Conservation (phyloP, 2,888 invertebrate species). For the Balanococcus diminutus region DNA sequence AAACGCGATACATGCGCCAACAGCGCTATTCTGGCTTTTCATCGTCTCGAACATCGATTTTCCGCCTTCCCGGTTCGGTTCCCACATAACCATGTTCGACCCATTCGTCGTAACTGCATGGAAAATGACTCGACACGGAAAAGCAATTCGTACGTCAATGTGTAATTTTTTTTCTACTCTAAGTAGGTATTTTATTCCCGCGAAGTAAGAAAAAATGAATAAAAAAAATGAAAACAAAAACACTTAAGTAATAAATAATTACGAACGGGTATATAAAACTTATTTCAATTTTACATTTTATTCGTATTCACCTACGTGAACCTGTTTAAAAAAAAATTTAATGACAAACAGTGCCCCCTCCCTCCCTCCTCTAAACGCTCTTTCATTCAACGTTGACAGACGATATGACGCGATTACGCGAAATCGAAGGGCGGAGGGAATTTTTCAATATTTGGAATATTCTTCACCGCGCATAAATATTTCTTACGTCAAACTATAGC, state of each 20-base stretch:
- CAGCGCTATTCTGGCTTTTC: slow-evolving; percentile 30
- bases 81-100: slow-evolving; percentile 38
- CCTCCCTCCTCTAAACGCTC: background rate
- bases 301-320: background rate
- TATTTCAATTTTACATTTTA: slow-evolving; percentile 1
- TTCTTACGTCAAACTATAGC: slow-evolving; percentile 2
- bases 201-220: background rate
- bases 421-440: background rate
- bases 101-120: slow-evolving; percentile 44
- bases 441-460: background rate
- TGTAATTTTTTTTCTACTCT: background rate
- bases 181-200: background rate
- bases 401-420: background rate
- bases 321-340: background rate
- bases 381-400: background rate
- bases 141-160: slow-evolving; percentile 38
- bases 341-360: background rate
- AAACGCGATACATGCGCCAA: slow-evolving; percentile 48
- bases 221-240: slow-evolving; percentile 1
- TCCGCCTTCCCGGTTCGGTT: slow-evolving; percentile 39
- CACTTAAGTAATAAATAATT: slow-evolving; percentile 1
- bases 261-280: background rate
- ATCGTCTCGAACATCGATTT: slow-evolving; percentile 47
- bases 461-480: background rate
- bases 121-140: slow-evolving; percentile 43